Evolutionary conservation across 2,797 vertebrate genomes (phyloP), one percentile per base, ranked within the genome.

Genomic region (Chelonia mydas): DNA sequence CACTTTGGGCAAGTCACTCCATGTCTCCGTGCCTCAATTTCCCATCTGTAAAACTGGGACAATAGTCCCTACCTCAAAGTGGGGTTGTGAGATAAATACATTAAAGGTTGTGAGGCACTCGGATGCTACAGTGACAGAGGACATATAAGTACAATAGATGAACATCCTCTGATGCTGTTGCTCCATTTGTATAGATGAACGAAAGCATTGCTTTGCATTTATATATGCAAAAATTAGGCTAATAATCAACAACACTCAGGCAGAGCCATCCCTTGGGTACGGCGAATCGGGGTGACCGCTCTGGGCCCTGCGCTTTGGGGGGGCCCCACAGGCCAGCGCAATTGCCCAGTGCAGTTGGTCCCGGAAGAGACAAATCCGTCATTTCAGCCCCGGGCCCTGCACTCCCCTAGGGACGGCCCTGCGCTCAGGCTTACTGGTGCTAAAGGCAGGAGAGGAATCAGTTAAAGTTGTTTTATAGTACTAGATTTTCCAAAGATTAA

Each of bases 281-380:
- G 21, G 54, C 54, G 7, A 25, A 54, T 54, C 9, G 9, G 21
- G 21, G 21, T 4, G 9, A 25, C 54, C 2, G 23, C 53, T 54
- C 21, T 1, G 3, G 53, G 53, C 53, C 3, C 53, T 3, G 3
- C 8, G 9, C 54, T 54, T 54, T 54, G 41, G 54, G 23, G 54
- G 9, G 9, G 54, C 23, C 54, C 21, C 10, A 23, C 4, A 1
- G 9, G 23, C 54, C 7, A 4, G 54, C 9, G 21, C 9, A 4
- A 54, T 54, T 54, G 54, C 23, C 54, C 23, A 23, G 23, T 4
- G 23, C 9, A 4, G 23, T 54, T 9, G 23, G 23, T 25, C 54
- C 23, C 4, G 4, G 21, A 54, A 54, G 23, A 54, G 54, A 54
- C 23, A 1, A 54, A 54, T 54, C 53, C 54, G 10, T 54, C 23